These are phyloP conservation scores for Penaeus indicus DNA, from an alignment of 1,140 invertebrate species.

Conservation along the genomic window DNA sequence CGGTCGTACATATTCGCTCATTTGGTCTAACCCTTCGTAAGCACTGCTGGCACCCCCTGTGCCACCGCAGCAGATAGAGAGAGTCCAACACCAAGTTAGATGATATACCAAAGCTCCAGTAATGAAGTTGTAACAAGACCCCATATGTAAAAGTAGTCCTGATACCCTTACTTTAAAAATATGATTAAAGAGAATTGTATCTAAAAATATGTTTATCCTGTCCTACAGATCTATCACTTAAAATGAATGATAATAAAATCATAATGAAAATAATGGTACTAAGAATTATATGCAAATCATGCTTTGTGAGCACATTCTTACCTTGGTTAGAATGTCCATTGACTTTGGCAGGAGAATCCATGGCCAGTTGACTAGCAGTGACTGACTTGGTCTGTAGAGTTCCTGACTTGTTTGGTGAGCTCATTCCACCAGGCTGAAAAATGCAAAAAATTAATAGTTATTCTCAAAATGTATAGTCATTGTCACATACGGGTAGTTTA, in stretches of 20 bases:
- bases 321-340: constrained; percentile 67
- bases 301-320: constrained; percentile 15
- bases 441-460: neutral
- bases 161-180: no score
- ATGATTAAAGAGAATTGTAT: no score
- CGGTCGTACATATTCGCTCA: constrained; percentile 66
- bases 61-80: constrained; percentile 37
- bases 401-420: constrained; percentile 72
- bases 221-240: no score
- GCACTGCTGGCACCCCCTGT: constrained; percentile 53
- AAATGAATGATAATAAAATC: no score
- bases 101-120: neutral
- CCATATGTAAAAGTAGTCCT: no score
- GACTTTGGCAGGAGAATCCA: constrained; percentile 80
- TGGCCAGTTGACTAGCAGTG: constrained; percentile 88
- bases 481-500: no score
- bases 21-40: constrained; percentile 65
- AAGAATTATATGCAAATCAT: neutral
- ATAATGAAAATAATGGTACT: no score
- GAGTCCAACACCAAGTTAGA: constrained; percentile 32
- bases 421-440: constrained; percentile 54
- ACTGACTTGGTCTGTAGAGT: constrained; percentile 90
- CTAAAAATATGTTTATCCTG: no score
- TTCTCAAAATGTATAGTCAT: neutral
- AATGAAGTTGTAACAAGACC: no score